These are phyloP conservation scores for Dendrophyllia cribrosa DNA, from an alignment of 64 coral and sea anemone species.

Conservation along the genomic window DNA sequence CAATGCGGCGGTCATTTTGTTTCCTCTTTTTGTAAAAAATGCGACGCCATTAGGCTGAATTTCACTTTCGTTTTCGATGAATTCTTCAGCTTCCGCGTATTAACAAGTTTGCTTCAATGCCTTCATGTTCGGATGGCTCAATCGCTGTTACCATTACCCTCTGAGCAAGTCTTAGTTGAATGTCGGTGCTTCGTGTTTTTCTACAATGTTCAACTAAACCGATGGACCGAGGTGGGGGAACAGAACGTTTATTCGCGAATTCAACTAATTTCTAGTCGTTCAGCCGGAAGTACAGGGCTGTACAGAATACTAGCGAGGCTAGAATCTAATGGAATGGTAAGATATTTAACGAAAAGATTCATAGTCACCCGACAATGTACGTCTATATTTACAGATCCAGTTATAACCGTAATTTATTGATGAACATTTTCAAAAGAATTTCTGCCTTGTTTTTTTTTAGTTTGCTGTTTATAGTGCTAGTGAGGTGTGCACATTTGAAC, in stretches of 20 bases:
- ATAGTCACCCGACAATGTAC: no score
- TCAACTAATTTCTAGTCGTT: not conserved
- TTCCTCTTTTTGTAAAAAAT: not conserved
- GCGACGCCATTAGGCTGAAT: not conserved
- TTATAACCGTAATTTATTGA: no score
- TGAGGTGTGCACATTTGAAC: no score
- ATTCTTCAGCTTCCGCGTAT: not conserved
- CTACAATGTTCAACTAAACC: not conserved
- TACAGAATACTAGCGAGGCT: constrained; percentile 13
- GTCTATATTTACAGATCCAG: no score
- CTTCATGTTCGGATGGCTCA: constrained; percentile 37
- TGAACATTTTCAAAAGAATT: no score
- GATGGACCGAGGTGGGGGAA: constrained; percentile 1
- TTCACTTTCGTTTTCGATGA: constrained; percentile 4
- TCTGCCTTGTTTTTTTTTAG: no score
- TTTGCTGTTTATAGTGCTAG: no score
- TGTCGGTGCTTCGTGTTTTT: constrained; percentile 17
- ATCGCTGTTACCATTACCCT: not conserved
- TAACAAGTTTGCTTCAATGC: not conserved
- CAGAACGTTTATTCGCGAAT: constrained; percentile 7
- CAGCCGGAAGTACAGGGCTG: not conserved
- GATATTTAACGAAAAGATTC: not conserved
- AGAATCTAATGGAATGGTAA: constrained; percentile 25
- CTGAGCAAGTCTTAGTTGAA: constrained; percentile 2
- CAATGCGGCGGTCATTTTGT: not conserved